Base-by-base conservation (phyloP, 2,113 vertebrate genomes). In the Struthio camelus region DNA sequence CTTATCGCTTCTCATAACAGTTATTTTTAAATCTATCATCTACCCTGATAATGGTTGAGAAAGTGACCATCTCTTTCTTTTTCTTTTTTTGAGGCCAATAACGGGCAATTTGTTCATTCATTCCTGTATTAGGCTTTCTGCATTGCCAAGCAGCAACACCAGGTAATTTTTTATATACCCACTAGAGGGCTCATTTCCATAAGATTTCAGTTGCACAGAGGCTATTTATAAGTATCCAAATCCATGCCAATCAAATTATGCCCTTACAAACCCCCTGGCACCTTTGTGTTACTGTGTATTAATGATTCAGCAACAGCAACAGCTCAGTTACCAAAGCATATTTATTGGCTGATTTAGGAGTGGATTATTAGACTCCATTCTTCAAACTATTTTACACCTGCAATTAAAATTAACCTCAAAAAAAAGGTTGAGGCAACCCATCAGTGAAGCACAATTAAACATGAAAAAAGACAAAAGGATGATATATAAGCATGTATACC, bases 121-220 rank as follows among this genome's bases (percentile, higher is more conserved):
- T 30, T 20, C 76, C 18, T 27, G 53, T 5, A 9, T 13, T 3
- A 15, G 2, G 4, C 15, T 79, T 73, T n/a, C 36, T 1, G 0
- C 17, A 5, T 6, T 14, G 51, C 25, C 40, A 7, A 23, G 14
- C 25, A 53, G 27, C 22, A 28, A 2, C 27, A 50, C 1, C 2
- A 1, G 32, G 27, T 42, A 18, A 44, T 72, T 85, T 87, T 76
- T 13, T 16, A 25, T 53, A 12, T 25, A 16, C 50, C 95, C 97
- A 65, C 87, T 48, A 96, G 97, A 91, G 90, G 96, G 93, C 91
- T 34, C 69, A 1, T 73, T 92, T 77, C 67, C 78, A 73, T 0
- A 24, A 51, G 8, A 40, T 19, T 92, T 36, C 46, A 30, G n/a
- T 19, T 20, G 14, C 62, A 6, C 9, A 2, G 34, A 3, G 2